phyloP scores from a whole-genome alignment of 2,797 vertebrate species.

The Phrynocephalus forsythii region DNA sequence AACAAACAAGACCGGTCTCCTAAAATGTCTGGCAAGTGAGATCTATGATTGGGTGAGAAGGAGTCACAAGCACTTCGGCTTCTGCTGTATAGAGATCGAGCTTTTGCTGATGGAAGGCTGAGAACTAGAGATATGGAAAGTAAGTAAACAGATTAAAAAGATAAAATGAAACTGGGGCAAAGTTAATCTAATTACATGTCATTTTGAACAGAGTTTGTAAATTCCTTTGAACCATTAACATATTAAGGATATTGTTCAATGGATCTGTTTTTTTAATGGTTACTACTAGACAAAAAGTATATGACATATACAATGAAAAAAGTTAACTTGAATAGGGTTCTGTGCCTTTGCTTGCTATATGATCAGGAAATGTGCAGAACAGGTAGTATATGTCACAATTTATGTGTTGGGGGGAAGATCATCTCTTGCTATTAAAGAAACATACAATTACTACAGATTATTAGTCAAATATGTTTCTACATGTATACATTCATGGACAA shows the following conservation, averaged over 20 bases:
- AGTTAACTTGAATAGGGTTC: neutral
- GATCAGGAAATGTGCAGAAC: neutral
- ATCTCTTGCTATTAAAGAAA: neutral
- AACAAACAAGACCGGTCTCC: constrained; percentile 29
- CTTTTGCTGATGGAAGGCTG: constrained; percentile 10
- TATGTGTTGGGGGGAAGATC: neutral
- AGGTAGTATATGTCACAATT: neutral
- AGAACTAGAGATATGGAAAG: neutral
- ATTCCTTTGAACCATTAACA: constrained; percentile 1
- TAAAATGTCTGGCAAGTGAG: constrained; percentile 24
- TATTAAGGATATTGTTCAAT: neutral
- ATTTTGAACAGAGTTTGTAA: neutral
- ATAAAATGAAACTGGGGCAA: constrained; percentile 15
- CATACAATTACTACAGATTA: neutral
- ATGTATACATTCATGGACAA: too few species aligned
- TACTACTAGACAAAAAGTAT: neutral
- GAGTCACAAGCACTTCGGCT: neutral
- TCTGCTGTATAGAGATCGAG: neutral
- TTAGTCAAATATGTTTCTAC: neutral
- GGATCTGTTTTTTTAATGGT: neutral
- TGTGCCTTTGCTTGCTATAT: neutral
- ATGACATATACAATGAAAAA: neutral
- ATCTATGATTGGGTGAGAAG: constrained; percentile 23
- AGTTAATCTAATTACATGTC: constrained; percentile 1
- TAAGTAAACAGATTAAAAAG: constrained; percentile 23